These are phyloP conservation scores for Mactra quadrangularis DNA, from an alignment of 1,140 invertebrate species.

Conservation along the genomic window DNA sequence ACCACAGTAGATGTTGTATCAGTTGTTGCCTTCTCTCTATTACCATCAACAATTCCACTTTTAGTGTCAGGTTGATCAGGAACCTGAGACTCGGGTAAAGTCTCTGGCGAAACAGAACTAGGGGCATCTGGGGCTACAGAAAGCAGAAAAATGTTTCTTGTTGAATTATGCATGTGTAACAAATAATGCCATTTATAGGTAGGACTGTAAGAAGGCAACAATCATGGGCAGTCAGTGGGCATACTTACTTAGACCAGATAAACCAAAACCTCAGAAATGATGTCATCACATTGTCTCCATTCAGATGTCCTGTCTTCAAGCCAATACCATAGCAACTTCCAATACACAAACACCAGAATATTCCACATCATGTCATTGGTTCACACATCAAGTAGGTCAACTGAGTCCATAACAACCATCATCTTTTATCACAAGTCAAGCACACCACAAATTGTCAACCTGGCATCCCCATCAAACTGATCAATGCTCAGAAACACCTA, in stretches of 20 bases:
- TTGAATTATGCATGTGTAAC: slow-evolving; percentile 47
- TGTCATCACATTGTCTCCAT: too few species aligned
- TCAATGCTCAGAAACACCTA: too few species aligned
- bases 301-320: too few species aligned
- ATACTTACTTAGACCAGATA: slow-evolving; percentile 31
- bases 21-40: slow-evolving; percentile 9
- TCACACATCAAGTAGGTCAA: too few species aligned
- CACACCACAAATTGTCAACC: too few species aligned
- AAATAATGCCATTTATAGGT: background rate
- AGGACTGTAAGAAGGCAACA: background rate
- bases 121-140: slow-evolving; percentile 54
- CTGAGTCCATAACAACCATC: too few species aligned
- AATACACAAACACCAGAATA: too few species aligned
- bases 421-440: too few species aligned
- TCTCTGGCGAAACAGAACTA: slow-evolving; percentile 48
- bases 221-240: slow-evolving; percentile 15
- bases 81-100: slow-evolving; percentile 19
- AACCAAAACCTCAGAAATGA: slow-evolving; percentile 13
- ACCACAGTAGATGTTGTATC: background rate
- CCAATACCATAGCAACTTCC: too few species aligned
- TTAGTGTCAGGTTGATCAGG: slow-evolving; percentile 18
- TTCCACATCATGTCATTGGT: too few species aligned
- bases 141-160: slow-evolving; percentile 62
- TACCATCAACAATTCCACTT: background rate
- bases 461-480: too few species aligned